A percentile compares a stretch with the other conserved stretches of the same genome.
Conservation (phyloP, 2,797 vertebrate species). For the Oryzias sinensis region DNA sequence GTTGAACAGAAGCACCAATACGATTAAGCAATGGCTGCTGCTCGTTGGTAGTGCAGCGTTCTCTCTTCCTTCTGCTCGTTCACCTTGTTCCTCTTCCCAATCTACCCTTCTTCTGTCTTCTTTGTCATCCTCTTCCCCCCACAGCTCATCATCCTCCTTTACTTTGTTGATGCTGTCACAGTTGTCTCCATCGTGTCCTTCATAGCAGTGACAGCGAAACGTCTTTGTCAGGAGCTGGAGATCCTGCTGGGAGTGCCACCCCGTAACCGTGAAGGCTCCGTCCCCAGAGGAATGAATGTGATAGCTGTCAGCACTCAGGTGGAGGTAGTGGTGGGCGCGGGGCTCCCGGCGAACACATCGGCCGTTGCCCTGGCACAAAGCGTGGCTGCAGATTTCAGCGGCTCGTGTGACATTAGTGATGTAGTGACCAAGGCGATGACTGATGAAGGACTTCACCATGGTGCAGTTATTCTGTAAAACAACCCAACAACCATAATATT, state of each 20-base stretch:
- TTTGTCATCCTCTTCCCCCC: constrained; percentile 21
- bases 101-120: constrained; percentile 45
- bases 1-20: constrained; percentile 57
- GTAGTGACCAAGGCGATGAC: constrained; percentile 75
- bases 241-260: constrained; percentile 67
- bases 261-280: constrained; percentile 69
- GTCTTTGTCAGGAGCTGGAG: constrained; percentile 62
- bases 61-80: constrained; percentile 5
- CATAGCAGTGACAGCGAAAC: constrained; percentile 83
- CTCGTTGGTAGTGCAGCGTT: constrained; percentile 5
- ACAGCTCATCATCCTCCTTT: constrained; percentile 53
- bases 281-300: constrained; percentile 51
- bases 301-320: constrained; percentile 76
- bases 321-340: constrained; percentile 70
- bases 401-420: constrained; percentile 79
- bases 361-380: constrained; percentile 78
- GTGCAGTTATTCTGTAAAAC: constrained; percentile 76
- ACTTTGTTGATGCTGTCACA: constrained; percentile 73
- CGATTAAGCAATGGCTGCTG: neutral
- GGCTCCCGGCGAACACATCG: constrained; percentile 69
- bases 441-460: constrained; percentile 74
- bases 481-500: neutral
- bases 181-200: constrained; percentile 72
- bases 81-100: constrained; percentile 59
- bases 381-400: constrained; percentile 73